Conservation (phyloP, 1,140 invertebrate genomes). For the Drosophila persimilis region DNA sequence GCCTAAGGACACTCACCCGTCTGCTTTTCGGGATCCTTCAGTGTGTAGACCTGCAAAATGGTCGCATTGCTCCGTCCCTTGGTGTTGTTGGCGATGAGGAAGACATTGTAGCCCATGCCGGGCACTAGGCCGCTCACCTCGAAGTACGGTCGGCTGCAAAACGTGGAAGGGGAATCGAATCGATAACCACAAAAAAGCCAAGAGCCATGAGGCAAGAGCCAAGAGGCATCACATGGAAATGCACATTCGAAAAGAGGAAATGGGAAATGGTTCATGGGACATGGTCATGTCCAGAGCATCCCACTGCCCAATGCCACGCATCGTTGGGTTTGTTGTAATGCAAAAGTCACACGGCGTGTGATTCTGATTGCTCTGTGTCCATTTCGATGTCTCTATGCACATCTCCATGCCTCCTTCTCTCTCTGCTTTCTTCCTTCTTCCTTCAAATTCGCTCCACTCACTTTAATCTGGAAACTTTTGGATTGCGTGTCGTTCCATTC, state of each 20-base stretch:
- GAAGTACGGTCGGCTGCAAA: conserved; percentile 85
- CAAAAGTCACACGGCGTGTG: conserved; percentile 75
- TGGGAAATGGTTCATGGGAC: conserved; percentile 1
- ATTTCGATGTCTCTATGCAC: conserved; percentile 2
- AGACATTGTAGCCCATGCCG: conserved; percentile 87
- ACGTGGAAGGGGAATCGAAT: conserved; percentile 33
- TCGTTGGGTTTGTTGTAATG: conserved; percentile 72
- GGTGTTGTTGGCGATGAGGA: conserved; percentile 88
- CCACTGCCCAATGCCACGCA: conserved; percentile 41
- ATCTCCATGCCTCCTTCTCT: not conserved
- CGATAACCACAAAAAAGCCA: conserved; percentile 45
- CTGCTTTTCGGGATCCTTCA: conserved; percentile 90
- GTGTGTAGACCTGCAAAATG: conserved; percentile 87
- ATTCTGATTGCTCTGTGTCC: conserved; percentile 60
- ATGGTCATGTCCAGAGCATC: conserved; percentile 1
- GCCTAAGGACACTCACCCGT: conserved; percentile 85
- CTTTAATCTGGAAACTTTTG: conserved; percentile 82
- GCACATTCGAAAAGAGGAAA: conserved; percentile 4
- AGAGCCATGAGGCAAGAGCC: conserved; percentile 35
- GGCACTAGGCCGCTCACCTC: conserved; percentile 87
- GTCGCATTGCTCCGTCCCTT: conserved; percentile 88
- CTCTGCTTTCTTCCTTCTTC: not conserved
- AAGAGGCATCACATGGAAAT: conserved; percentile 4
- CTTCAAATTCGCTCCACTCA: conserved; percentile 47
- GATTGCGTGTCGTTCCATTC: conserved; percentile 79